Percentiles rank a stretch among this genome's conserved stretches.
phyloP scores from a whole-genome alignment of 2,113 vertebrate genomes.

The rat (Rattus norvegicus) region GRCr8 NC_086021.1:71035001-71035500 shows the following conservation, averaged over 20 bases:
- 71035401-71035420: not conserved
- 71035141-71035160: not conserved
- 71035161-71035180: not conserved
- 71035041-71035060: not conserved
- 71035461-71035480: not conserved
- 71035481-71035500: not conserved
- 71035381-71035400: not conserved
- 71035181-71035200: not conserved
- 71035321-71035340: slow-evolving; percentile 13
- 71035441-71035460: too few species aligned
- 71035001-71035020: not conserved
- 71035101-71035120: not conserved
- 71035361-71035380: not conserved
- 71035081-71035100: not conserved
- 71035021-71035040: not conserved
- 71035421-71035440: too few species aligned
- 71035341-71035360: slow-evolving; percentile 22
- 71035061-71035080: not conserved
- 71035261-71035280: not conserved
- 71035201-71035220: too few species aligned
- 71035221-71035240: too few species aligned
- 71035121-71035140: not conserved
- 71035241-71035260: too few species aligned
- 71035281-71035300: not conserved
- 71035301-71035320: not conserved